Conservation (phyloP, 1,140 invertebrate genomes). For the Bradynema listronoti region DNA sequence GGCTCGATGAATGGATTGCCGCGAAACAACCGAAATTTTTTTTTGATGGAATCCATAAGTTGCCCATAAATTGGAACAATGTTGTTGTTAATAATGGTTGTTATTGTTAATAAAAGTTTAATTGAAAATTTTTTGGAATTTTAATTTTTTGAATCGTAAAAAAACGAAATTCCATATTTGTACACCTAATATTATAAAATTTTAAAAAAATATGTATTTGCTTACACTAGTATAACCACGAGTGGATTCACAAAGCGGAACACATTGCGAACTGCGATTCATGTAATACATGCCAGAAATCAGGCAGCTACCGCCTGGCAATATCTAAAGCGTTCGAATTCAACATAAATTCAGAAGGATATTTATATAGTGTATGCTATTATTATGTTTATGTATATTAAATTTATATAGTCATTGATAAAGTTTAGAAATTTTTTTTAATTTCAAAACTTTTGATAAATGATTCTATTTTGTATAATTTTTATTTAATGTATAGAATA, state of each 20-base stretch:
- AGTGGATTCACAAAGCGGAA: constrained; percentile 19
- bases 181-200: not conserved
- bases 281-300: constrained; percentile 16
- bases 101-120: not conserved
- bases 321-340: constrained; percentile 1
- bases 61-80: not conserved
- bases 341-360: not conserved
- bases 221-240: constrained; percentile 2
- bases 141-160: not conserved
- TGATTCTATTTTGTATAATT: not conserved
- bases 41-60: no score
- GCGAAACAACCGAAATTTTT: no score
- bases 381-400: not conserved
- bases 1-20: no score
- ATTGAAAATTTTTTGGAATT: no score
- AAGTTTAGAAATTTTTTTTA: constrained; percentile 6
- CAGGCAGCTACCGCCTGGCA: constrained; percentile 2
- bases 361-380: not conserved
- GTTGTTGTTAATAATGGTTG: not conserved
- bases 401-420: not conserved
- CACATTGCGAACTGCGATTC: constrained; percentile 28
- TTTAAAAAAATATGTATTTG: not conserved
- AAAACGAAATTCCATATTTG: not conserved
- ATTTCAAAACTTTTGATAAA: constrained; percentile 1
- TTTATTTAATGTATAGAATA: not conserved